Base-by-base conservation (phyloP, 2,888 invertebrate species). In the Drosophila longiperda region DNA sequence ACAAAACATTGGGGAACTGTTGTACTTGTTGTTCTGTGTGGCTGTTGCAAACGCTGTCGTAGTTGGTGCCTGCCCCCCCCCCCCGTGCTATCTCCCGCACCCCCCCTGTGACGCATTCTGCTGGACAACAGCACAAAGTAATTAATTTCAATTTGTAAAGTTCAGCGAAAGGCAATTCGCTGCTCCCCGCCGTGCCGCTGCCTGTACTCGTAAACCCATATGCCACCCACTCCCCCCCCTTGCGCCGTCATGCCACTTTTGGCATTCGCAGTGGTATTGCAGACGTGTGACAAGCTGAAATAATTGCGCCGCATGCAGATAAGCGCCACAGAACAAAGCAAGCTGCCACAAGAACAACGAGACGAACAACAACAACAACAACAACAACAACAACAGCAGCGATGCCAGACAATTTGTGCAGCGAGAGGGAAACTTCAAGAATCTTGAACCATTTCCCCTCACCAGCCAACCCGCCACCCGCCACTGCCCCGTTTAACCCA, bases 81-180 rank as follows among this genome's bases (percentile, higher is more conserved):
- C 26, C 26, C 40, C 34, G 29, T 6, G 8, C 50, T 17, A n/a
- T 20, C 3, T 9, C 12, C 34, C 4, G 20, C 8, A 12, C 17
- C n/a, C 45, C 1, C 1, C 62, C 32, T 32, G 45, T 48, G 36
- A 61, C 48, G 53, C 73, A 55, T 49, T 53, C 48, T 36, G 42
- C 75, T 71, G 78, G 75, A 83, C 81, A 83, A 75, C 77, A 71
- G 72, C 72, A 80, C 73, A 76, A 78, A 83, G 87, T 90, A 89
- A 89, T 91, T 91, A 87, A 91, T 90, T 91, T 90, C 86, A 79
- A 87, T 89, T 89, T 91, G 87, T 84, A 84, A 87, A 86, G 82
- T 87, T 86, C 85, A 84, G 82, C 70, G 65, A 78, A 82, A 78
- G 78, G 78, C 80, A 80, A 64, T 58, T 64, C 66, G 70, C 68